Base-by-base conservation (phyloP, 2,797 vertebrate genomes). In the Carapus acus region DNA sequence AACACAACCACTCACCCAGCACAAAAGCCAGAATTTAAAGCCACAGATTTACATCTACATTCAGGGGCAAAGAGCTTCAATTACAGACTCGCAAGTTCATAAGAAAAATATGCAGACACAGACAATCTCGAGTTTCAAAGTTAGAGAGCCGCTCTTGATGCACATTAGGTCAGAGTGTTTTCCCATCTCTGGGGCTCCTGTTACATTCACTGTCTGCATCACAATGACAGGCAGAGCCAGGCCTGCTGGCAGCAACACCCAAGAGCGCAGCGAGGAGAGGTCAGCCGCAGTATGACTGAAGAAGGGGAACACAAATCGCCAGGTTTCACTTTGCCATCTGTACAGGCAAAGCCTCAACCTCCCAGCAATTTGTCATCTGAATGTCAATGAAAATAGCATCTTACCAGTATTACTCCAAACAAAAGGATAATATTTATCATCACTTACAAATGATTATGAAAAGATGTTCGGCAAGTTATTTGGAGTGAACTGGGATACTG, bases 171-270 rank as follows among this genome's bases (percentile, higher is more conserved):
- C 41, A 47, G 36, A 61, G 52, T 22, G 43, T 41, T 60, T 65
- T 52, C 42, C 31, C 54, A 68, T 79, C 62, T 66, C 66, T 53
- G 14, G 27, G 71, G 73, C 51, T 74, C 41, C 58, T 29, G 54
- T 68, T 75, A 76, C 58, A 76, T 63, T 74, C 67, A 72, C 72
- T 74, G 71, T 82, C 67, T 73, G 64, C 51, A 53, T 74, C 70
- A 76, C 58, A 65, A 54, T 70, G 73, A 80, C 74, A 62, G 63
- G 62, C 62, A 67, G 53, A 57, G 71, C 63, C 29, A 65, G 62
- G 58, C 68, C 67, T 72, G 67, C 54, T 73, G 67, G 71, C 71
- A 74, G 62, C 52, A 67, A 61, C 65, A 71, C 62, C 63, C 46
- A 53, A 45, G 68, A 64, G 42, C 39, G 57, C 60, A 66, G 57